Evolutionary conservation across 2,888 invertebrate genomes (phyloP).

Genomic region (Cantharis flavilabris): DNA sequence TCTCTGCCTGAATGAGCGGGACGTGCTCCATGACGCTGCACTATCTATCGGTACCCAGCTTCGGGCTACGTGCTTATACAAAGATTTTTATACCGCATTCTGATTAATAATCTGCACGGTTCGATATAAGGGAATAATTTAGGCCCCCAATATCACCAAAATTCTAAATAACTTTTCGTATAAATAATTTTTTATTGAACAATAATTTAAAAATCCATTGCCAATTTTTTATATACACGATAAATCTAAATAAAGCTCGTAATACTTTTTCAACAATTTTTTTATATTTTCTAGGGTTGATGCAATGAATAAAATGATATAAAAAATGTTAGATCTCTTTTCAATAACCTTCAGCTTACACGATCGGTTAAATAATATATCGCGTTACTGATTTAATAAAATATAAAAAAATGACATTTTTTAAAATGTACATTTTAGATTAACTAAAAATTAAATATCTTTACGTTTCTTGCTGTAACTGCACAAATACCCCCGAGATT

Average conservation of each 20-base stretch:
- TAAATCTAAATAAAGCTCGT: neutral
- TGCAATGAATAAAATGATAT: neutral
- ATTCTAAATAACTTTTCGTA: neutral
- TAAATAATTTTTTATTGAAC: neutral
- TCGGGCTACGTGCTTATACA: conserved; percentile 26
- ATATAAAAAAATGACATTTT: neutral
- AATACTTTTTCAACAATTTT: neutral
- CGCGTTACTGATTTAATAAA: neutral
- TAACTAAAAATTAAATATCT: neutral
- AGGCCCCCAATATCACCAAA: neutral
- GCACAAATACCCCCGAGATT: neutral
- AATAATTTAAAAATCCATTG: neutral
- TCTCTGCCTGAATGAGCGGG: conserved; percentile 32
- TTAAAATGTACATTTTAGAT: neutral
- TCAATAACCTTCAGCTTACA: neutral
- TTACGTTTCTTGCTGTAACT: neutral
- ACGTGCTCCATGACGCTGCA: conserved; percentile 29
- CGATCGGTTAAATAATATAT: neutral
- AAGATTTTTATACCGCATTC: conserved; percentile 22
- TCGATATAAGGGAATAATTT: conserved; percentile 13
- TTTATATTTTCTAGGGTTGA: neutral
- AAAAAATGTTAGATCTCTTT: neutral
- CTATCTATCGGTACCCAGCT: conserved; percentile 33
- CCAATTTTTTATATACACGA: neutral
- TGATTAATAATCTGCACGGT: conserved; percentile 27